Base-by-base conservation (phyloP, 64 coral and sea anemone species). In the Pocillopora damicornis region DNA sequence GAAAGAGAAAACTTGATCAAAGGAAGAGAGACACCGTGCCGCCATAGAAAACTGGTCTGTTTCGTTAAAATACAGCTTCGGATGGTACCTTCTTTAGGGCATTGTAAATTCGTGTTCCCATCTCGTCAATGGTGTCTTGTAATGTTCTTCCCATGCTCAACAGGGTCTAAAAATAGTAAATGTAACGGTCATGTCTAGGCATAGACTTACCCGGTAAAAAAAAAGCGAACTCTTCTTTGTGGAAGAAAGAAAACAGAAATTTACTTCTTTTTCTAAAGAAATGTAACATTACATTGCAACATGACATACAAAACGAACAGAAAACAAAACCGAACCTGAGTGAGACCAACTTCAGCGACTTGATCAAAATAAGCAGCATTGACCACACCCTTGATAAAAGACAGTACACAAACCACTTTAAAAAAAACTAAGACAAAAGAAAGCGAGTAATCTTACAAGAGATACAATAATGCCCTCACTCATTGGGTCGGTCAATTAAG, bases 41-140 rank as follows among this genome's bases (percentile, higher is more conserved):
- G 1, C 15, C 35, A 76, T 8, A 17, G 36, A 8, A 17, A 37
- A 4, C 5, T 17, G 38, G 0, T 17, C 18, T 77, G 75, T 18
- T 58, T 22, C 9, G 15, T 6, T 1, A 30, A 76, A 76, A 22
- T 45, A 9, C 8, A 11, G 37, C 16, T 56, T 11, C 2, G 1
- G 15, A 23, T 30, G 30, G 34, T 87, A 92, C 90, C 83, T 79
- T 92, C 58, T 87, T 59, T 58, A 92, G 59, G 60, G 90, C 90
- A 58, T 77, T 66, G 65, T 75, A 62, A 36, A 92, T 92, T 25
- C 76, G 34, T 34, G 90, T 87, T 22, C 90, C 90, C 82, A 92
- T 86, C 59, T 92, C 83, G 14, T 87, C 73, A n/a, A 88, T 37
- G 57, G 63, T 85, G 65, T 73, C 37, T 25, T 85, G 81, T 1